Conservation (phyloP, 2,888 invertebrate genomes). For the Drosophila paranaensis region DNA sequence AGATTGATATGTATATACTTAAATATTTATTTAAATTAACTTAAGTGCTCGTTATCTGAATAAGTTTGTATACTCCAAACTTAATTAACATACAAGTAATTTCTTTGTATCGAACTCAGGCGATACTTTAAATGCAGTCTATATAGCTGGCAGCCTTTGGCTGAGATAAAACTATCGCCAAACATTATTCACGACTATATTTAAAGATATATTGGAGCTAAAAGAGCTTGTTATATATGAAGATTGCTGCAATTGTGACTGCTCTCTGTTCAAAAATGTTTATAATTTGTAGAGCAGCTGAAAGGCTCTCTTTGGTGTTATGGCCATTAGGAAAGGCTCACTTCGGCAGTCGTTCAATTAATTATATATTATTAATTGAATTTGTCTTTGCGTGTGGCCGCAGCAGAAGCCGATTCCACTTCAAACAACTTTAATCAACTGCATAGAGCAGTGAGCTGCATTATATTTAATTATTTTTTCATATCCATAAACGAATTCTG, state of each 20-base stretch:
- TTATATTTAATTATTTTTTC: constrained; percentile 63
- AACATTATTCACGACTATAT: neutral
- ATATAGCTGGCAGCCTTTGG: neutral
- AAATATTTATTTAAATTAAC: no score
- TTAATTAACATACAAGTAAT: neutral
- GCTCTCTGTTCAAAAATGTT: neutral
- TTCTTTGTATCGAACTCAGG: neutral
- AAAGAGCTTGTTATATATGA: neutral
- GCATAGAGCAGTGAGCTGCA: constrained; percentile 10
- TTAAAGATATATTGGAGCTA: neutral
- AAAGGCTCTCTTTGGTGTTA: neutral
- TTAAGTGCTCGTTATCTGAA: no score
- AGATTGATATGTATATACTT: no score
- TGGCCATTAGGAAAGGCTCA: neutral
- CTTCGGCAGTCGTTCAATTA: constrained; percentile 1
- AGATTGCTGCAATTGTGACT: neutral
- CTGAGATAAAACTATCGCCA: neutral
- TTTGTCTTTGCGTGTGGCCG: constrained; percentile 26
- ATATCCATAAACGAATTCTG: constrained; percentile 59
- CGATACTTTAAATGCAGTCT: neutral
- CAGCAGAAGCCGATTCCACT: constrained; percentile 14
- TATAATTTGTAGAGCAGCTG: neutral
- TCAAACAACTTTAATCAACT: constrained; percentile 18
- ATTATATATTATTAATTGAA: constrained; percentile 22
- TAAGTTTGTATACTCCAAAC: neutral